Evolutionary conservation across 2,888 invertebrate genomes (phyloP), one percentile per base, ranked within the genome.

Genomic region (Matsumyia berberina): DNA sequence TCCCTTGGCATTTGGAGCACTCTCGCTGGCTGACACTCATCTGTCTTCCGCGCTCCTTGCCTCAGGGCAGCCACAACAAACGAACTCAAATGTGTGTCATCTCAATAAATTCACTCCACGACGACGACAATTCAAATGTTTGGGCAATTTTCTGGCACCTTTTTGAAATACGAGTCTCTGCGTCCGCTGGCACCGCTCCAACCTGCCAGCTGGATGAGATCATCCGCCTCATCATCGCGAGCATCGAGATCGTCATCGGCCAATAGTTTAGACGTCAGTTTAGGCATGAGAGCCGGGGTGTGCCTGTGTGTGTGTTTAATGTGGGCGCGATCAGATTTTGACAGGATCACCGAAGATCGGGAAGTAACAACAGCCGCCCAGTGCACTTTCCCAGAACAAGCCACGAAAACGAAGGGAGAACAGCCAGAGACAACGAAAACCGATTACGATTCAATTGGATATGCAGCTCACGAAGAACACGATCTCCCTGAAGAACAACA

Each of bases 391-490:
- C 29, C 39, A 49, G 37, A 62, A 24, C 0, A 19, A 31, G 9
- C 7, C 17, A 17, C n/a, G 4, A 57, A 44, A 39, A 5, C 39
- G 39, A 33, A 42, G 11, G 11, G 46, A 62, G 37, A 39, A 49
- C 15, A 70, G 11, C 15, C 53, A 37, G 17, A 17, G 37, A 69
- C 33, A 78, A 60, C 57, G 70, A 66, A 72, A 72, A 69, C 53
- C 74, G 85, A 76, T 85, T 85, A 85, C 74, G 67, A 85, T 85
- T 80, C 79, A 85, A 85, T 85, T 85, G 74, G 74, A 76, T 85
- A 80, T 85, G 85, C 85, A 80, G 53, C 85, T 80, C 85, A 85
- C 85, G 85, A 79, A 17, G 79, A 79, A 76, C 85, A 85, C 85
- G 85, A 85, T 80, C 79, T 74, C 64, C 37, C 60, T 55, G 46